These are phyloP conservation scores for Mellilla xanthometata DNA, from an alignment of 2,888 invertebrate genomes.

Conservation along the genomic window DNA sequence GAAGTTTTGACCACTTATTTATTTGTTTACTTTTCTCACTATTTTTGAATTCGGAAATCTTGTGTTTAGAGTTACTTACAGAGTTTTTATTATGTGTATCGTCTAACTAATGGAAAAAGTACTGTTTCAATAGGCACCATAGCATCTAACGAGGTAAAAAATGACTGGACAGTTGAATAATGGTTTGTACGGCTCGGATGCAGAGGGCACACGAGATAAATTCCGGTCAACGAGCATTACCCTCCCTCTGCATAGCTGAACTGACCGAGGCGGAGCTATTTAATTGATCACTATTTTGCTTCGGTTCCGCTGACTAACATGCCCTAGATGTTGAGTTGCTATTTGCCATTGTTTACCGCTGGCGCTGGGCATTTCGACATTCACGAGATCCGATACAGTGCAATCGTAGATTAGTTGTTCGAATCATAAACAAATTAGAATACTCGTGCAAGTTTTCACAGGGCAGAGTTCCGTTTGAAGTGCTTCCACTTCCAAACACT, in stretches of 20 bases:
- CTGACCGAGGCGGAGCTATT: slow-evolving; percentile 48
- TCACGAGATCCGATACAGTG: slow-evolving; percentile 18
- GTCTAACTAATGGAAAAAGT: slow-evolving; percentile 9
- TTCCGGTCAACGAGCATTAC: slow-evolving; percentile 54
- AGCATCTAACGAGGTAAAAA: slow-evolving; percentile 23
- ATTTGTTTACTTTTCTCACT: too few relatives aligned
- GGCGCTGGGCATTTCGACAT: slow-evolving; percentile 20
- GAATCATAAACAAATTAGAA: slow-evolving; percentile 23
- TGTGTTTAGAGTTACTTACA: neutral
- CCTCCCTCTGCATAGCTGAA: slow-evolving; percentile 39
- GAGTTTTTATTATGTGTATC: slow-evolving; percentile 3
- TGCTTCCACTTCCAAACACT: slow-evolving; percentile 8
- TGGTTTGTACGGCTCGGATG: slow-evolving; percentile 36
- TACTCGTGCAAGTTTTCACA: slow-evolving; percentile 15
- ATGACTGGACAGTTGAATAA: slow-evolving; percentile 41
- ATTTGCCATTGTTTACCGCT: slow-evolving; percentile 21
- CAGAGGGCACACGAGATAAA: slow-evolving; percentile 45
- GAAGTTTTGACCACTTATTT: too few relatives aligned
- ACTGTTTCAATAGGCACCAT: slow-evolving; percentile 13
- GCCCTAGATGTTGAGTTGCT: slow-evolving; percentile 25
- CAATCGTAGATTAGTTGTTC: slow-evolving; percentile 21
- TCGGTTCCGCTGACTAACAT: slow-evolving; percentile 26
- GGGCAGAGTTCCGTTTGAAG: slow-evolving; percentile 2
- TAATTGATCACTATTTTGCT: slow-evolving; percentile 46
- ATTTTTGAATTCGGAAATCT: too few relatives aligned